phyloP scores from a whole-genome alignment of 2,888 invertebrate species.

The Agapostemon virescens region DNA sequence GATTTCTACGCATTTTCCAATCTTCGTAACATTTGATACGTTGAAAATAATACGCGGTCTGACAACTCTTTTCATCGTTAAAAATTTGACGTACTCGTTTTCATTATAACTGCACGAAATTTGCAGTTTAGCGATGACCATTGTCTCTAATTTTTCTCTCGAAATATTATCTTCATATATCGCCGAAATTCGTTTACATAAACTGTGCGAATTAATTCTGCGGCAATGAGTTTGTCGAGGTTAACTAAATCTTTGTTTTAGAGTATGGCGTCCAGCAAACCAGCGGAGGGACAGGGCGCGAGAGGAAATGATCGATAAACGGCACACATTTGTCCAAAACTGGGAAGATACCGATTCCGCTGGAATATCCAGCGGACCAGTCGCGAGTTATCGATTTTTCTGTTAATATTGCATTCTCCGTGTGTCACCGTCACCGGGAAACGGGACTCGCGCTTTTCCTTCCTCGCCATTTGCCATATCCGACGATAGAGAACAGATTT shows the following conservation, averaged over 20 bases:
- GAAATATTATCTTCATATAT: background rate
- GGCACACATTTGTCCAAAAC: background rate
- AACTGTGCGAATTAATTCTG: background rate
- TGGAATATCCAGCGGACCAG: background rate
- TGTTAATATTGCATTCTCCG: conserved; percentile 22
- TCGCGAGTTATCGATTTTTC: conserved; percentile 30
- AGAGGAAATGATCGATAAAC: conserved; percentile 15
- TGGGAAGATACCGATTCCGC: background rate
- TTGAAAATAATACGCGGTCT: too few relatives aligned
- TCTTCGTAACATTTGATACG: too few relatives aligned
- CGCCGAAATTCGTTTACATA: background rate
- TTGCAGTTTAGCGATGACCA: background rate
- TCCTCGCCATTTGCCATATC: background rate
- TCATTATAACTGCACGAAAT: background rate
- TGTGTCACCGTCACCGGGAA: conserved; percentile 4
- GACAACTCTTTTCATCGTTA: background rate
- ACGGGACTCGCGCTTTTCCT: background rate
- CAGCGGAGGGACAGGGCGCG: background rate
- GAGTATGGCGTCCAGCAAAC: background rate
- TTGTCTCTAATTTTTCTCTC: background rate
- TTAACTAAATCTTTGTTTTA: background rate
- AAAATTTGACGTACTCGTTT: background rate
- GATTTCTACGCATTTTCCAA: too few relatives aligned
- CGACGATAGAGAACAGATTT: too few relatives aligned
- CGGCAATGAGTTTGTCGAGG: background rate